phyloP scores from a whole-genome alignment of 2,888 invertebrate species.

The Parascotia fuliginaria region DNA sequence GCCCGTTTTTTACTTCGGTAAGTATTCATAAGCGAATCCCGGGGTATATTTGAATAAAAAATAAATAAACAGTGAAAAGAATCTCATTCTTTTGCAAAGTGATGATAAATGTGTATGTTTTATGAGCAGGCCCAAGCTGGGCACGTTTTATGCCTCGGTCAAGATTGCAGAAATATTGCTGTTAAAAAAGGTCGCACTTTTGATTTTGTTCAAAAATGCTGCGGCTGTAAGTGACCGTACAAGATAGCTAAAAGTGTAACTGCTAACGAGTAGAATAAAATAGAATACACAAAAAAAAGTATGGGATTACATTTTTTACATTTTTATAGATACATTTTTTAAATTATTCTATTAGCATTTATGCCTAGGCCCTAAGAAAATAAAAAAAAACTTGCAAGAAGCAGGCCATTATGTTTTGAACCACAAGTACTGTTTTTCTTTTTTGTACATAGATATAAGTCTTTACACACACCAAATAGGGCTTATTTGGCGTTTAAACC shows the following conservation, averaged over 20 bases:
- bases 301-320: no score
- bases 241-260: not conserved
- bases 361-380: no score
- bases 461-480: no score
- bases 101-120: constrained; percentile 35
- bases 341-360: no score
- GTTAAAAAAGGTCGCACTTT: not conserved
- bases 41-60: constrained; percentile 22
- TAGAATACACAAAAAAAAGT: no score
- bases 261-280: no score
- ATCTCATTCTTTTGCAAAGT: constrained; percentile 24
- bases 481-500: no score
- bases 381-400: no score
- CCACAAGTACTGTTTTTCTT: no score
- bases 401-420: no score
- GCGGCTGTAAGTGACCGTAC: not conserved
- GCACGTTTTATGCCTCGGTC: constrained; percentile 21
- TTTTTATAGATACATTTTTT: no score
- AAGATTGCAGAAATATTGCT: constrained; percentile 1
- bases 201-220: not conserved
- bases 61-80: constrained; percentile 24
- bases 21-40: constrained; percentile 39
- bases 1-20: constrained; percentile 12
- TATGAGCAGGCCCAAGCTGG: constrained; percentile 12
- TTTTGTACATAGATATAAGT: no score